A percentile compares a stretch with the other conserved stretches of the same genome.
Evolutionary conservation across 2,888 invertebrate genomes (phyloP).

Genomic region (Scelioninae gen. 2): DNA sequence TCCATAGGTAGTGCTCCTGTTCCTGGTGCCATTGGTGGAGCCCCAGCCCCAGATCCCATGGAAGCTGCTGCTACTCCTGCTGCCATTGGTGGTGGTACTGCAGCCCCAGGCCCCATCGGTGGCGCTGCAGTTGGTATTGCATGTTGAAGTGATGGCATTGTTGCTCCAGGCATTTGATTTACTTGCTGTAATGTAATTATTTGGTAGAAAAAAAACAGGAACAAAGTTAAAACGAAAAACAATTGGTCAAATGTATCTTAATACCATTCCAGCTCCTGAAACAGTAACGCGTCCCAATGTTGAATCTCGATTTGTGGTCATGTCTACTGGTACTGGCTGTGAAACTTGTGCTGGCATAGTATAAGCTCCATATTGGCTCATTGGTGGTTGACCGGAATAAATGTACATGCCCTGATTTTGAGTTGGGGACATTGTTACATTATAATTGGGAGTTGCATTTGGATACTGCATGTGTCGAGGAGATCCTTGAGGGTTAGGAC

Average conservation of each 20-base stretch:
- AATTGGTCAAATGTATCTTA: not conserved
- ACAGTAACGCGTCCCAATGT: constrained; percentile 67
- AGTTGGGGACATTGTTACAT: constrained; percentile 69
- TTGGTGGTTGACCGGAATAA: constrained; percentile 67
- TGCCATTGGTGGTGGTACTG: constrained; percentile 59
- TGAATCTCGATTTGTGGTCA: constrained; percentile 65
- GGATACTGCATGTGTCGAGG: constrained; percentile 78
- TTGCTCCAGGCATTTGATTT: constrained; percentile 66
- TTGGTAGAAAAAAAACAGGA: not conserved
- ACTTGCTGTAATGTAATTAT: constrained; percentile 55
- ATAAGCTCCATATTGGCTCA: constrained; percentile 62
- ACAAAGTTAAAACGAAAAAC: not conserved
- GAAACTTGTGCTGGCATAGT: constrained; percentile 49
- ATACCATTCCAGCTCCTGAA: constrained; percentile 70
- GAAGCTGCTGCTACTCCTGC: constrained; percentile 63
- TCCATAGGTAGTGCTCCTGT: constrained; percentile 44
- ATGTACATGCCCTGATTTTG: constrained; percentile 68
- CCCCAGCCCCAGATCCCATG: constrained; percentile 48
- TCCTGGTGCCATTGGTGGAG: constrained; percentile 62
- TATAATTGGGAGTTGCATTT: constrained; percentile 70
- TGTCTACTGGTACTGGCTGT: constrained; percentile 62
- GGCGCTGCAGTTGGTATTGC: constrained; percentile 8
- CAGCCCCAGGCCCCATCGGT: constrained; percentile 62
- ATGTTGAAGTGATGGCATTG: constrained; percentile 59
- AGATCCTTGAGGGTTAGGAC: constrained; percentile 77